Base-by-base conservation (phyloP, 2,113 vertebrate species). In the Pelobates fuscus region DNA sequence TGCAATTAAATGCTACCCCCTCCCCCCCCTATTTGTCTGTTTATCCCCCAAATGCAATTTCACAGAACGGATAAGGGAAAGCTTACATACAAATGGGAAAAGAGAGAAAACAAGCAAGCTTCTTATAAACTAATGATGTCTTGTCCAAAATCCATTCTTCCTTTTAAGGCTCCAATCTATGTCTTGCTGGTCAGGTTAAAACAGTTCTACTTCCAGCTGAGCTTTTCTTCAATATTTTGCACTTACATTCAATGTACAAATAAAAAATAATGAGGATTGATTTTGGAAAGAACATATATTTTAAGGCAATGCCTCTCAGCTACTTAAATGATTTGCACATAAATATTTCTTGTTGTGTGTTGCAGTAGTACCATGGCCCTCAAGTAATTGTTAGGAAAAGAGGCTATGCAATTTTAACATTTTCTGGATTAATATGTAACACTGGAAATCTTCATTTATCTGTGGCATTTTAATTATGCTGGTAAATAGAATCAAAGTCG, bases 101-200 rank as follows among this genome's bases (percentile, higher is more conserved):
- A 21, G 10, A 23, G 41, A 64, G 5, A 54, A 64, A 37, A 41
- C 25, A 77, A 64, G 59, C 69, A 57, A 73, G 27, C 70, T 8
- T 73, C 58, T 79, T 77, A 62, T 80, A 87, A 85, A 85, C 79
- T 83, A 66, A 83, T 86, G 82, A 82, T 82, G 76, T 87, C 77
- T 84, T 83, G 84, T 84, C 83, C 79, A 82, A 80, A 86, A 86
- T 85, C 84, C 49, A 67, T 86, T 80, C 78, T 85, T 85, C 65
- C 71, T 75, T 4, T 55, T 52, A 52, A 77, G 77, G 58, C 77
- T 83, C 70, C 80, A 81, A 62, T 72, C 74, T 66, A 26, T 70
- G 14, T 78, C 82, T 81, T 80, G 82, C 82, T 87, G 83, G 78
- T 49, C 76, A 71, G 77, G 81, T 87, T 87, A 84, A 84, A 84